phyloP scores from a whole-genome alignment of 2,797 vertebrate species.

The Ficedula albicollis region DNA sequence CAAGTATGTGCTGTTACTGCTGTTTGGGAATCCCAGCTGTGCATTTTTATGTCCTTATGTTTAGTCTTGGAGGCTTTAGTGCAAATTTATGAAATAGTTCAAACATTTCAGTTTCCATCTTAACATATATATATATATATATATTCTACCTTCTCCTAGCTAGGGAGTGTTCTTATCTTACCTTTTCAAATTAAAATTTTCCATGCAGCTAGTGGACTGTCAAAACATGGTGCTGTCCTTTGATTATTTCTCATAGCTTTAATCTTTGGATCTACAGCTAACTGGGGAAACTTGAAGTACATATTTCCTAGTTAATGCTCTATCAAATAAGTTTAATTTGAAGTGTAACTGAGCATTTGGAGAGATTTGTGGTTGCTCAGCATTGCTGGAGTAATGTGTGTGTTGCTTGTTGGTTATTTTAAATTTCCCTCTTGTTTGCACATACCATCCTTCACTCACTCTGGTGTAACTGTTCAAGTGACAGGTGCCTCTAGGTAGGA shows the following conservation, averaged over 20 bases:
- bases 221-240: neutral
- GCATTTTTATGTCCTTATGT: neutral
- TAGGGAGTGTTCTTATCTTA: neutral
- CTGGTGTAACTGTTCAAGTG: fast-evolving
- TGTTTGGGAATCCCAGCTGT: neutral
- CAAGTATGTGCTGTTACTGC: neutral
- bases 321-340: neutral
- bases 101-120: neutral
- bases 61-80: neutral
- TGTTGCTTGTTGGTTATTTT: neutral
- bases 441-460: fast-evolving
- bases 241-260: neutral
- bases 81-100: neutral
- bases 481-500: too few relatives aligned
- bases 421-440: neutral
- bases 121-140: too few relatives aligned
- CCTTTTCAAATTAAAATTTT: neutral
- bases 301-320: neutral
- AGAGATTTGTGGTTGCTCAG: neutral
- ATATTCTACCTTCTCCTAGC: neutral
- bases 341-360: neutral
- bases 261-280: neutral
- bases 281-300: neutral
- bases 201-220: neutral
- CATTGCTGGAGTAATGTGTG: neutral